Conservation (phyloP, 2,888 invertebrate genomes). For the Hipparchia sbordonii region DNA sequence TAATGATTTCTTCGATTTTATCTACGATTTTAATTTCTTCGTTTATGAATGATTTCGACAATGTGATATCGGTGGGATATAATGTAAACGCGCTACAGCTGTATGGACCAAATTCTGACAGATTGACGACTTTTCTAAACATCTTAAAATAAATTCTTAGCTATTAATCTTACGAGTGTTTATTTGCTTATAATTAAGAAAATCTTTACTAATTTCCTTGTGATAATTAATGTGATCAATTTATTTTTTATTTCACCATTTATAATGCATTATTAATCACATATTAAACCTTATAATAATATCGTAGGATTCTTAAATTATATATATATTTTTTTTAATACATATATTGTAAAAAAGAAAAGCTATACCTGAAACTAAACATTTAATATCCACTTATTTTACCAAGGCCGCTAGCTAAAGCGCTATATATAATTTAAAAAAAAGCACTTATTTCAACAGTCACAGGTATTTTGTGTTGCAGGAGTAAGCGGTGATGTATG, state of each 20-base stretch:
- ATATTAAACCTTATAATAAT: neutral
- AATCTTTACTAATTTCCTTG: constrained; percentile 21
- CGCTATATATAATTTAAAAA: neutral
- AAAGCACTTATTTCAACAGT: neutral
- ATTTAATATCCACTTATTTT: no score
- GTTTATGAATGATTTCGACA: no score
- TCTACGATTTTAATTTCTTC: no score
- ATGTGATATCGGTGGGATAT: constrained; percentile 16
- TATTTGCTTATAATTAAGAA: constrained; percentile 25
- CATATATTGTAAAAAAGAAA: neutral
- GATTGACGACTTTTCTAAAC: constrained; percentile 28
- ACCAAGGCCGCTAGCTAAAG: no score
- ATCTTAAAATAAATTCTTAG: constrained; percentile 20
- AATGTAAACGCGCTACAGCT: constrained; percentile 12
- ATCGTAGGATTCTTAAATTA: neutral
- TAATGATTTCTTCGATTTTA: no score
- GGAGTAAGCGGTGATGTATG: constrained; percentile 53
- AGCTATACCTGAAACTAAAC: no score
- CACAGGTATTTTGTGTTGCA: constrained; percentile 53
- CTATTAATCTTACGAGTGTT: constrained; percentile 25
- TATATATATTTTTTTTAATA: neutral
- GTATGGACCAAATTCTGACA: constrained; percentile 22
- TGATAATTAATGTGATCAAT: constrained; percentile 11
- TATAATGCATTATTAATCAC: constrained; percentile 5
- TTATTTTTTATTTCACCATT: constrained; percentile 10